A percentile compares a stretch with the other conserved stretches of the same genome.
Conservation (phyloP, 1,140 invertebrate genomes). For the Lysiphlebus fabarum region DNA sequence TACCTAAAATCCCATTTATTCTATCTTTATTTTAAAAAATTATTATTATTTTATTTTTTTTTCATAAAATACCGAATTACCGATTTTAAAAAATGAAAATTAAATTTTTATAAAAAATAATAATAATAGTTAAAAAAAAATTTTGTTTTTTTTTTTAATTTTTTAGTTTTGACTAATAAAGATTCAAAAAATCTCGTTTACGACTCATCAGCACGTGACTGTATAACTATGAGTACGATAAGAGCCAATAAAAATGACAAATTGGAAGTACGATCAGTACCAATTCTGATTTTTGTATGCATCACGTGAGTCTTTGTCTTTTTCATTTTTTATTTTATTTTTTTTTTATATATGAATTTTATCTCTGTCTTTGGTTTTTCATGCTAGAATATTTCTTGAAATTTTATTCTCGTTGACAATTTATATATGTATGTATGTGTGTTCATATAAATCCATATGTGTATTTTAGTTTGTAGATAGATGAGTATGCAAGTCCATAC, state of each 20-base stretch:
- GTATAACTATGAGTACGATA: conserved; percentile 25
- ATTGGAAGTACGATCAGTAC: conserved; percentile 36
- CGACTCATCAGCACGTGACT: conserved; percentile 17
- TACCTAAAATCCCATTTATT: conserved; percentile 44
- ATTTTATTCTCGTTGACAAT: conserved; percentile 6
- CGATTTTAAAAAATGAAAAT: no score
- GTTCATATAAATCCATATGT: not conserved
- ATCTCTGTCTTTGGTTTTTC: not conserved
- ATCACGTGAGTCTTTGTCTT: conserved; percentile 18
- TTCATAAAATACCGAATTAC: no score
- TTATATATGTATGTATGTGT: conserved; percentile 13
- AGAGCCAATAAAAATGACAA: conserved; percentile 36
- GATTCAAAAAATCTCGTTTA: not conserved
- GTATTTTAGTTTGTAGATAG: no score
- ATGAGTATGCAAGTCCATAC: not conserved
- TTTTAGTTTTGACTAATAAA: not conserved
- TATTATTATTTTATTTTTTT: no score
- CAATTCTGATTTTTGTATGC: conserved; percentile 23
- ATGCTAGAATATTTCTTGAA: conserved; percentile 1
- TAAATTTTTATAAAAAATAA: no score
- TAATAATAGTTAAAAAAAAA: not conserved
- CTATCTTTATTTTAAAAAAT: no score
- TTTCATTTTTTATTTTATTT: conserved; percentile 11
- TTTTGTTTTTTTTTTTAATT: not conserved
- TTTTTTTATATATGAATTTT: no score